phyloP scores from a whole-genome alignment of 2,113 vertebrate genomes.

The Mastomys natalensis region DNA sequence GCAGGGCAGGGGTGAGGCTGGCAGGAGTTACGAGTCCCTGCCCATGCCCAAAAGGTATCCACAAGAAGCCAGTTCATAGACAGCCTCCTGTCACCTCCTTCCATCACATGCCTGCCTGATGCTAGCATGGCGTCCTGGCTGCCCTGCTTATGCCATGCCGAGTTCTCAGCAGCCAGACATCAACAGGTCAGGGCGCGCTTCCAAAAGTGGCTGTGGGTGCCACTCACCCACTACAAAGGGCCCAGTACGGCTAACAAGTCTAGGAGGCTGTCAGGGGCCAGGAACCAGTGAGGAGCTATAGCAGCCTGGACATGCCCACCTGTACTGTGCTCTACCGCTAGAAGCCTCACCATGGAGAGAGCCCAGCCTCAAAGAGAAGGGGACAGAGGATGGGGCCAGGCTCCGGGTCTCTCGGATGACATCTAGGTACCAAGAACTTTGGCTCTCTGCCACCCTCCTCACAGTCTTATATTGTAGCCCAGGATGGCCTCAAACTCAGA shows the following conservation, averaged over 20 bases:
- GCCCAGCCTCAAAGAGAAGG: background rate
- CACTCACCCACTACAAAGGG: background rate
- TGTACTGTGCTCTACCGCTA: background rate
- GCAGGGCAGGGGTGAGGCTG: fast-evolving
- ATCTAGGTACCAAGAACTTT: background rate
- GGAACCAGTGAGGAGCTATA: background rate
- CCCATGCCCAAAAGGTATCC: background rate
- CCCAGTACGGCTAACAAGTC: background rate
- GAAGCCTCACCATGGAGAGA: background rate
- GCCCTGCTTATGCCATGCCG: background rate
- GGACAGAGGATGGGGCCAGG: background rate
- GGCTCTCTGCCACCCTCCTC: background rate
- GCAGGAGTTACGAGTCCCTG: background rate
- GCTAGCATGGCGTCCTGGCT: background rate
- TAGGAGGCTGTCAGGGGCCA: background rate
- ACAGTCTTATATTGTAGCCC: background rate
- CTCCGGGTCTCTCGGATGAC: background rate
- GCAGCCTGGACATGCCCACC: background rate
- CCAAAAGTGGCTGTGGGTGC: background rate
- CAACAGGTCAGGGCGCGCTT: background rate
- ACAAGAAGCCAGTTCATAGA: background rate
- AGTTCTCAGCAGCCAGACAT: background rate
- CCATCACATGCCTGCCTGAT: background rate
- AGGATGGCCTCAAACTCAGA: background rate
- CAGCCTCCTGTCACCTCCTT: background rate